Evolutionary conservation across 2,113 vertebrate species (phyloP).

Genomic region (Melanerpes aurifrons): DNA sequence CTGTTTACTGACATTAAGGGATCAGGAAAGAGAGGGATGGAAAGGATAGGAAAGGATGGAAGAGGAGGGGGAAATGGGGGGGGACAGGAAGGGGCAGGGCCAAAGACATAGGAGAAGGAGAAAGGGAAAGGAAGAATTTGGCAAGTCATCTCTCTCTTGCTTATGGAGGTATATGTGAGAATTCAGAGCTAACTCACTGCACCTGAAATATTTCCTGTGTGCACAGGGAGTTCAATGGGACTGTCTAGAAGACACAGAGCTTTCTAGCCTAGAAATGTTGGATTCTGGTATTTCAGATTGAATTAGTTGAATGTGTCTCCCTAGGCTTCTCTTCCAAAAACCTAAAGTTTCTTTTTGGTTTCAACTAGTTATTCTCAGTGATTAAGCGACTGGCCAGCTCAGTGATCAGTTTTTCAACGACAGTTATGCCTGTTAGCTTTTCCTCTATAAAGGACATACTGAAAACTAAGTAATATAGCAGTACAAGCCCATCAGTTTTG

Average conservation of each 20-base stretch:
- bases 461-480: not conserved
- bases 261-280: not conserved
- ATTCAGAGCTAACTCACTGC: not conserved
- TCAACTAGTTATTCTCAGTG: not conserved
- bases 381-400: not conserved
- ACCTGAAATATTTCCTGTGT: not conserved
- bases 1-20: not conserved
- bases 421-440: not conserved
- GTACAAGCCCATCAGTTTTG: not conserved
- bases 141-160: accelerated
- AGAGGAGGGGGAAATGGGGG: not conserved
- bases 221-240: not conserved
- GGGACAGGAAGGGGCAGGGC: not conserved
- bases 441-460: not conserved
- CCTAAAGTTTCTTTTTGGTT: not conserved
- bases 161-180: not conserved
- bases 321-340: not conserved
- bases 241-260: not conserved
- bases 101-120: not conserved
- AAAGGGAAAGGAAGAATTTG: not conserved
- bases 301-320: not conserved
- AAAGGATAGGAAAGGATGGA: not conserved
- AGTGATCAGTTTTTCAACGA: not conserved
- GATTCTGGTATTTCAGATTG: not conserved
- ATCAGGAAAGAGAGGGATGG: not conserved